These are phyloP conservation scores for Cynopterus brachyotis DNA, from an alignment of 2,113 vertebrate species.

Conservation along the genomic window DNA sequence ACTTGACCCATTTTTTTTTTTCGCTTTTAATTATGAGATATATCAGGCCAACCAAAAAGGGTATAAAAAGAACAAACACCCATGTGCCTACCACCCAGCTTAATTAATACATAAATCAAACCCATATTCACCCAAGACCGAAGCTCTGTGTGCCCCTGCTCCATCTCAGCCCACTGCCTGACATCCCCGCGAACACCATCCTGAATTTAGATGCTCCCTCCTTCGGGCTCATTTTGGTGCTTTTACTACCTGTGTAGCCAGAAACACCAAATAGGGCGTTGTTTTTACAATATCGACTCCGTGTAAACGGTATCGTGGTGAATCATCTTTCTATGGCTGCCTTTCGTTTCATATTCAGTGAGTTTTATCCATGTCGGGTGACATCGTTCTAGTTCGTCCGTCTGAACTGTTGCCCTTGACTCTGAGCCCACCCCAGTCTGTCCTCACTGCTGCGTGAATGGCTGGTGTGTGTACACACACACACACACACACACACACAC, in stretches of 20 bases:
- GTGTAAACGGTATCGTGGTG: not conserved
- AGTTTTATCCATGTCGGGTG: not conserved
- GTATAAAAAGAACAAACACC: not conserved
- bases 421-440: not conserved
- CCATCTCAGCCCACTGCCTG: not conserved
- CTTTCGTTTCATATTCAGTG: not conserved
- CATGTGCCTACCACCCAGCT: too few relatives aligned
- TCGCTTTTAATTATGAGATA: not conserved
- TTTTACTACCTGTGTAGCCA: not conserved
- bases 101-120: not conserved
- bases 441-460: not conserved
- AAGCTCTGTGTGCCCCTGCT: not conserved
- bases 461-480: too few relatives aligned
- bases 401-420: not conserved
- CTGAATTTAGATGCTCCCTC: not conserved
- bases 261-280: not conserved
- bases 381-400: too few relatives aligned
- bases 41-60: not conserved
- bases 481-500: too few relatives aligned
- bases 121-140: too few relatives aligned
- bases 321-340: not conserved
- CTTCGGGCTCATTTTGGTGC: too few relatives aligned
- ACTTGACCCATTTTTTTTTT: not conserved
- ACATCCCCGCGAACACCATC: rapidly evolving
- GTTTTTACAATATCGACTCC: not conserved